Evolutionary conservation across 2,113 vertebrate genomes (phyloP).

Genomic region (Plotosus lineatus): DNA sequence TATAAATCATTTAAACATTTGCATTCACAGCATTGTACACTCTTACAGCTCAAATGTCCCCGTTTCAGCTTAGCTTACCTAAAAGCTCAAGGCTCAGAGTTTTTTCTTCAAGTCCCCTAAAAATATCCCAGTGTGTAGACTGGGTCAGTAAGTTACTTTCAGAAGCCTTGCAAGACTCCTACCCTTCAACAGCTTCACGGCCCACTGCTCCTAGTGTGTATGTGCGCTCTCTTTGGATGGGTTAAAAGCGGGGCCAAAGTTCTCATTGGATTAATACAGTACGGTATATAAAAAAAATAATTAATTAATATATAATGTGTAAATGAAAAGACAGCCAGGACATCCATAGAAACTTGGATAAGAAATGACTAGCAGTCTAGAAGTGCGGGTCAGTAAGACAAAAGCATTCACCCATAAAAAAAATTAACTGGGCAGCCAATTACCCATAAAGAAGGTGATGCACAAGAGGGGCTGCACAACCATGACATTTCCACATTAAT

Average conservation of each 20-base stretch:
- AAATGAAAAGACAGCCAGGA: neutral
- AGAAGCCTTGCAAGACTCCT: too few species aligned
- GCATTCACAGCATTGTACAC: neutral
- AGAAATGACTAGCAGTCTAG: neutral
- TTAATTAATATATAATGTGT: neutral
- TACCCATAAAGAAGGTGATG: neutral
- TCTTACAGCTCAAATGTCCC: neutral
- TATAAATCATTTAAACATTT: too few species aligned
- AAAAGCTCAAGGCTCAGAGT: too few species aligned
- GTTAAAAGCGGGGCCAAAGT: too few species aligned
- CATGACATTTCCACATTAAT: neutral
- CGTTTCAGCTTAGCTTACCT: neutral
- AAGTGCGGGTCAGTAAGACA: neutral
- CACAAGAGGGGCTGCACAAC: neutral
- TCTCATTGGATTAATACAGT: too few species aligned
- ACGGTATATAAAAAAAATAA: too few species aligned
- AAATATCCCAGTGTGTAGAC: neutral
- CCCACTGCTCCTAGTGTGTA: too few species aligned
- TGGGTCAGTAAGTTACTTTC: neutral
- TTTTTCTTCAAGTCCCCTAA: neutral
- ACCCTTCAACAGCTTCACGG: too few species aligned
- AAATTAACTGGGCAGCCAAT: conserved; percentile 4
- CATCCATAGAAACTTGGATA: neutral
- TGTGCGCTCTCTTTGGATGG: too few species aligned
- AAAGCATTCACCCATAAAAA: neutral